Percentiles rank a stretch among this genome's conserved stretches.
phyloP scores from a whole-genome alignment of 2,113 vertebrate species.

The Colius striatus region DNA sequence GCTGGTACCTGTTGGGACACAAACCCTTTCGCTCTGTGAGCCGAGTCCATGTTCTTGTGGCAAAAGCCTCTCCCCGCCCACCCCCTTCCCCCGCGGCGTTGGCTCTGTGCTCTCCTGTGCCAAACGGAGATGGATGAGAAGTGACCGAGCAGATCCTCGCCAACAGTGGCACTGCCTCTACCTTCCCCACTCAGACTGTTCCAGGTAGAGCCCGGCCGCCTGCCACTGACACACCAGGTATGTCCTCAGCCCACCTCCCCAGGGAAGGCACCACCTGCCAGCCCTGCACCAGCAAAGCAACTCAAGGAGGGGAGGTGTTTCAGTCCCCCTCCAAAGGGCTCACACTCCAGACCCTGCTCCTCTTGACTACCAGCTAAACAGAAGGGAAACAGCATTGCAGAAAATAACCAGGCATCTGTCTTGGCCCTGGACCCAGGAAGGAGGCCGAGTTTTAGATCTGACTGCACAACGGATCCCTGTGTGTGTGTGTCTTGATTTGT shows the following conservation, averaged over 20 bases:
- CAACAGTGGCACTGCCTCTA: neutral
- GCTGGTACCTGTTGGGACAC: slow-evolving; percentile 33
- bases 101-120: slow-evolving; percentile 49
- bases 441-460: slow-evolving; percentile 40
- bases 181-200: slow-evolving; percentile 8
- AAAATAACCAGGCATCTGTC: slow-evolving; percentile 32
- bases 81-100: rapidly evolving
- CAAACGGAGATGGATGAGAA: slow-evolving; percentile 49
- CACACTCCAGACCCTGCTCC: slow-evolving; percentile 58
- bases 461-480: slow-evolving; percentile 55
- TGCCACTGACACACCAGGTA: neutral
- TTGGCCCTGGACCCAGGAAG: slow-evolving; percentile 42
- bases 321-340: slow-evolving; percentile 52
- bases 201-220: slow-evolving; percentile 9
- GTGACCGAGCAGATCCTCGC: neutral
- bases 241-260: slow-evolving; percentile 7
- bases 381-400: slow-evolving; percentile 52
- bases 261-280: slow-evolving; percentile 27
- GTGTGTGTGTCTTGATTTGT: slow-evolving; percentile 42
- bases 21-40: slow-evolving; percentile 55
- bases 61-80: neutral
- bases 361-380: slow-evolving; percentile 57
- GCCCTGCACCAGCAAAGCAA: slow-evolving; percentile 57
- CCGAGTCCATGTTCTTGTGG: neutral
- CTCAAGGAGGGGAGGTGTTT: slow-evolving; percentile 12